phyloP scores from a whole-genome alignment of 2,113 vertebrate species.

The Macroglossus sobrinus region DNA sequence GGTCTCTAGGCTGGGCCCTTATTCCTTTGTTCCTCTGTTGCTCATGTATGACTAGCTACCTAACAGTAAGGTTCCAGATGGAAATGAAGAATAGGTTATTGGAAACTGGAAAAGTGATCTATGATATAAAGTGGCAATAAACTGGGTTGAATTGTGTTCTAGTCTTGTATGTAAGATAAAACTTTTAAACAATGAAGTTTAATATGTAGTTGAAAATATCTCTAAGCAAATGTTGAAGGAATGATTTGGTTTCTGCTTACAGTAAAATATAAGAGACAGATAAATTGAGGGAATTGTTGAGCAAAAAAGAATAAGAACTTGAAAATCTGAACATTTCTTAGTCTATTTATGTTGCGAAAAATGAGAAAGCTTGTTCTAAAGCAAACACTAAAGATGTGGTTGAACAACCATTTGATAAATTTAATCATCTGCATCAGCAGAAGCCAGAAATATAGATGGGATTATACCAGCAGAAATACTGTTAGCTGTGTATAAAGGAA shows the following conservation, averaged over 20 bases:
- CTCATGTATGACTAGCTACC: too few species aligned
- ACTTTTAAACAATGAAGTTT: neutral
- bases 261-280: neutral
- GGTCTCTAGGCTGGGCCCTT: too few species aligned
- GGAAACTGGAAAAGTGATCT: neutral
- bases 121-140: neutral
- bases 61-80: neutral
- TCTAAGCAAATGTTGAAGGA: neutral
- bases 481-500: neutral
- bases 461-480: neutral
- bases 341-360: neutral
- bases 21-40: too few species aligned
- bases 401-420: neutral
- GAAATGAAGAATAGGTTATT: neutral
- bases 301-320: neutral
- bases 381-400: neutral
- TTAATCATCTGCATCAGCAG: neutral
- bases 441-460: neutral
- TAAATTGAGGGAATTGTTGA: neutral
- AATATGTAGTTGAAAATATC: neutral
- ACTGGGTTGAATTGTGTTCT: neutral
- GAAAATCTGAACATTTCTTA: neutral
- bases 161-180: neutral
- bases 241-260: neutral
- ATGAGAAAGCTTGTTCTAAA: neutral